Evolutionary conservation across 2,113 vertebrate genomes (phyloP).

Genomic region (Megaptera novaeangliae): DNA sequence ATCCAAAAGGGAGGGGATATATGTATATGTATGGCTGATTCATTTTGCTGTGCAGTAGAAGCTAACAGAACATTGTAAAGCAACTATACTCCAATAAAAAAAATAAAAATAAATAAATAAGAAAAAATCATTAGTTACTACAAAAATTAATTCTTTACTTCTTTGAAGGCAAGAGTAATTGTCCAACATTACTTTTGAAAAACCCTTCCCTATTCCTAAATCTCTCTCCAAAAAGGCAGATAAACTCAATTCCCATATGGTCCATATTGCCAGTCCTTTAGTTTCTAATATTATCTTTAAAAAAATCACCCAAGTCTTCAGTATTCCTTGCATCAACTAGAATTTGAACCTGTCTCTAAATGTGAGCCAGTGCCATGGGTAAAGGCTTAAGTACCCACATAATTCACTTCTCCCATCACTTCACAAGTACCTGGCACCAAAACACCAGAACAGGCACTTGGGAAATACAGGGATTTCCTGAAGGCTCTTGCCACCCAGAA

Average conservation of each 20-base stretch:
- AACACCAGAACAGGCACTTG: not conserved
- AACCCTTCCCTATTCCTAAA: not conserved
- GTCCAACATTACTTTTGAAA: not conserved
- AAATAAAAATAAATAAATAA: too few relatives aligned
- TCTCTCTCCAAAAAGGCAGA: not conserved
- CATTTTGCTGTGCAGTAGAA: too few relatives aligned
- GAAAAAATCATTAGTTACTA: not conserved
- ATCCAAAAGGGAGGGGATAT: too few relatives aligned
- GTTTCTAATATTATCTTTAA: not conserved
- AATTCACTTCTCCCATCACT: not conserved
- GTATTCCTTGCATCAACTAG: not conserved
- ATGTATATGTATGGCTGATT: too few relatives aligned
- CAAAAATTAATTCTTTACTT: not conserved
- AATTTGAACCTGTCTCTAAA: not conserved
- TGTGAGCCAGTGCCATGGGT: not conserved
- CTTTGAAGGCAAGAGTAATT: not conserved
- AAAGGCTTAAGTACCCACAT: not conserved
- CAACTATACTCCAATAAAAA: too few relatives aligned
- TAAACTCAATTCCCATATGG: not conserved
- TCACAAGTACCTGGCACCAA: not conserved
- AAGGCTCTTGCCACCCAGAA: not conserved
- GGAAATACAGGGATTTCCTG: not conserved
- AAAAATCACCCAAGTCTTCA: not conserved
- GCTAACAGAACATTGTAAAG: too few relatives aligned
- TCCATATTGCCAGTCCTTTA: not conserved